Percentiles rank a stretch among this genome's conserved stretches.
Conservation (phyloP, 2,888 invertebrate genomes). For the Polydrusus cervinus region DNA sequence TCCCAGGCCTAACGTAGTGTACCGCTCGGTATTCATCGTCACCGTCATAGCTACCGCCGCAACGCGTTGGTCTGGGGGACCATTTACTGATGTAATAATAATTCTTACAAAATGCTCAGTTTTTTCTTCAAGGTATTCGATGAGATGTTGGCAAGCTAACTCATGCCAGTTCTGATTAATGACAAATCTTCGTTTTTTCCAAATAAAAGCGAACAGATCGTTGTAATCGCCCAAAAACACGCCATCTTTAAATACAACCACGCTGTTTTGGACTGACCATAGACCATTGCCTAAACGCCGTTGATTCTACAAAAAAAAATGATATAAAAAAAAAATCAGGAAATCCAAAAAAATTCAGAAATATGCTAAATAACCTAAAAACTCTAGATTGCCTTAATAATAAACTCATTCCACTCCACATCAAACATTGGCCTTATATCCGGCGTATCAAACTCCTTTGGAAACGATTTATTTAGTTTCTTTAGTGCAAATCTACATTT, state of each 20-base stretch:
- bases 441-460: constrained; percentile 64
- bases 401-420: constrained; percentile 67
- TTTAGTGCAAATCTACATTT: constrained; percentile 63
- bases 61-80: no score
- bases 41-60: no score
- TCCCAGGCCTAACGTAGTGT: no score
- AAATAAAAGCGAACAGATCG: constrained; percentile 71
- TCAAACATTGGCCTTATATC: constrained; percentile 66
- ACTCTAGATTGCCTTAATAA: constrained; percentile 57
- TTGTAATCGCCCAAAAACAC: constrained; percentile 74
- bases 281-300: constrained; percentile 71
- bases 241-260: constrained; percentile 73
- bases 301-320: constrained; percentile 58
- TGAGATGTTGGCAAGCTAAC: constrained; percentile 70
- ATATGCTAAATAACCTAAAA: no score
- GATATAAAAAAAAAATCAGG: background rate
- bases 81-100: background rate
- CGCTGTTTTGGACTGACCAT: constrained; percentile 71
- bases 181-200: constrained; percentile 71
- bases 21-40: no score
- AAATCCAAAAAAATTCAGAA: no score
- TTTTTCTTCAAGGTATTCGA: constrained; percentile 70
- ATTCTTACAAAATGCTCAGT: constrained; percentile 61
- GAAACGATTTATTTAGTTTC: constrained; percentile 62
- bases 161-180: constrained; percentile 71